Conservation (phyloP, 2,888 invertebrate species). For the Agrotis exclamationis region DNA sequence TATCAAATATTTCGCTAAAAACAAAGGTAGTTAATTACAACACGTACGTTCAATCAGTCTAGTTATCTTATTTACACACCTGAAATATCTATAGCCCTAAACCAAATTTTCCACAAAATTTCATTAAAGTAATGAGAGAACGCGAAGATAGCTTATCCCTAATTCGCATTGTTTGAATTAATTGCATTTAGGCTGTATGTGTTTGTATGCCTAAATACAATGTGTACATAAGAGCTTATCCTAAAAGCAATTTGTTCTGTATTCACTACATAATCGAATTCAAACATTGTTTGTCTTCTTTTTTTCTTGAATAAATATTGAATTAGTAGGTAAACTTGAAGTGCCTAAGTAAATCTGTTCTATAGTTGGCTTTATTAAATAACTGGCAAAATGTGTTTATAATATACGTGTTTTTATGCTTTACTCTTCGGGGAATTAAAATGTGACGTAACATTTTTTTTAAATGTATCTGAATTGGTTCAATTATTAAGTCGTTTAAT, state of each 20-base stretch:
- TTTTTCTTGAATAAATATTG: background rate
- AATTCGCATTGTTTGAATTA: constrained; percentile 37
- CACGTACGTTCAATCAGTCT: constrained; percentile 22
- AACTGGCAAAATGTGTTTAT: too few relatives aligned
- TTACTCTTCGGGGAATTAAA: too few relatives aligned
- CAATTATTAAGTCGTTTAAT: too few relatives aligned
- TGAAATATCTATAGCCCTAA: background rate
- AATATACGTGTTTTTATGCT: too few relatives aligned
- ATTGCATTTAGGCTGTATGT: constrained; percentile 38
- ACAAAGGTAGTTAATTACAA: constrained; percentile 15
- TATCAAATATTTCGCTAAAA: constrained; percentile 12
- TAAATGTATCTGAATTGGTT: too few relatives aligned
- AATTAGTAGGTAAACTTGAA: background rate
- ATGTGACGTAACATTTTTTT: too few relatives aligned
- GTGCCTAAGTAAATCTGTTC: background rate
- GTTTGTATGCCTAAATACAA: constrained; percentile 4
- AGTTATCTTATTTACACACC: constrained; percentile 34
- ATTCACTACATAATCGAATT: background rate
- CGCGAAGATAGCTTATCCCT: constrained; percentile 41
- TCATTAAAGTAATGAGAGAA: constrained; percentile 31
- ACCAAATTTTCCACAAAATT: constrained; percentile 37
- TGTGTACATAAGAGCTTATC: constrained; percentile 7
- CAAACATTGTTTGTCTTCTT: background rate
- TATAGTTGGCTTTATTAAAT: too few relatives aligned
- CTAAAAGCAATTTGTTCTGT: constrained; percentile 18